Evolutionary conservation across 1,140 invertebrate genomes (phyloP), one percentile per base, ranked within the genome.

Genomic region (Papilio polyxenes): DNA sequence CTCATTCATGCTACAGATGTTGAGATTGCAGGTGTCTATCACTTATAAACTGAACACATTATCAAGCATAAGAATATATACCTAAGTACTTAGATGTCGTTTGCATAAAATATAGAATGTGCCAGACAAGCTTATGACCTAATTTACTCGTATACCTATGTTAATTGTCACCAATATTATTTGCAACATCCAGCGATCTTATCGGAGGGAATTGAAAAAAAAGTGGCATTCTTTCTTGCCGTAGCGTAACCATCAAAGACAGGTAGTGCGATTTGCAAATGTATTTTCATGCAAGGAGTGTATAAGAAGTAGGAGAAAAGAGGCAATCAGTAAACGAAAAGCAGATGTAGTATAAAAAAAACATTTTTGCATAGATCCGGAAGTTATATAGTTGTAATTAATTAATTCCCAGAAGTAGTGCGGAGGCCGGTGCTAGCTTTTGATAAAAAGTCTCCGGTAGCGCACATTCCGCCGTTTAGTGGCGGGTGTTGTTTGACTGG

Each of bases 381-480:
- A 72, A 72, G 65, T 72, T 31, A 72, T 72, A 72, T 40, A 72
- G 65, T 72, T 72, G 11, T 13, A 72, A 40, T 15, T 13, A 40
- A 56, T 17, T 56, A 17, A 72, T 40, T 72, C 65, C 5, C 13
- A 72, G 31, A 72, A 72, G 65, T 72, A 7, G n/a, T 72, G 65
- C 65, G 31, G 65, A 15, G 65, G 65, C 65, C 23, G 31, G 23
- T 37, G 23, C 31, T 31, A 37, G 11, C 13, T 31, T 72, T 72
- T 72, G 65, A 72, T 72, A 72, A 31, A 72, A 72, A 72, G 65
- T 72, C 65, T 72, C 65, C 65, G 65, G 65, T 37, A 40, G 65
- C 31, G 31, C 13, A 72, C 65, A 72, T 20, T 20, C 59, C n/a
- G 65, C 23, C 37, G 31, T 72, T 37, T 15, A 37, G 31, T 15